Conservation (phyloP, 2,888 invertebrate species). For the Octodonta nipae region DNA sequence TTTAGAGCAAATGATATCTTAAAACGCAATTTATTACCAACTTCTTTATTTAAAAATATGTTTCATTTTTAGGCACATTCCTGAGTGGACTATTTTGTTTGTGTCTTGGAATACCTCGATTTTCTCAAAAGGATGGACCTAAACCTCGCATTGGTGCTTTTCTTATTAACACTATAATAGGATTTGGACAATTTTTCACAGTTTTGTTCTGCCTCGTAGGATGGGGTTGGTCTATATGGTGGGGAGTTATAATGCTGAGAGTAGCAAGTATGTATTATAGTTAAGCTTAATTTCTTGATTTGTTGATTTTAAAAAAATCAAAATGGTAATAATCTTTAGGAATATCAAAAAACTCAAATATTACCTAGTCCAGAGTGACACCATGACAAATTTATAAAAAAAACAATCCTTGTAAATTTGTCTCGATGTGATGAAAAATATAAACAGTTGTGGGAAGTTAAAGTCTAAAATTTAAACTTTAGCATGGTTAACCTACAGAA, state of each 20-base stretch:
- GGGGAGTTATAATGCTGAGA: slow-evolving; percentile 87
- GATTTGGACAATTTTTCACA: slow-evolving; percentile 80
- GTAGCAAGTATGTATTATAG: slow-evolving; percentile 79
- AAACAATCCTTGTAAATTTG: too few species aligned
- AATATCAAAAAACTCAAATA: too few species aligned
- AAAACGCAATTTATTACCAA: not conserved
- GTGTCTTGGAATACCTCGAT: slow-evolving; percentile 78
- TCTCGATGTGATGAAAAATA: too few species aligned
- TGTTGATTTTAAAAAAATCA: too few species aligned
- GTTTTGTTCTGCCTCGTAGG: slow-evolving; percentile 88
- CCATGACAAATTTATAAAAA: too few species aligned
- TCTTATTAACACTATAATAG: slow-evolving; percentile 74
- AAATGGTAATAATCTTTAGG: too few species aligned
- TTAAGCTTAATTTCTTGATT: too few species aligned
- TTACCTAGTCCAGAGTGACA: too few species aligned
- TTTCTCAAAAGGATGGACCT: slow-evolving; percentile 66
- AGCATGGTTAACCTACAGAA: too few species aligned
- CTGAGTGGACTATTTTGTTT: slow-evolving; percentile 78
- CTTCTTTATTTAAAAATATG: not conserved
- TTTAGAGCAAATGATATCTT: too few species aligned
- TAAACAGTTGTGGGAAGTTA: too few species aligned
- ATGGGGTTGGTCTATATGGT: slow-evolving; percentile 98
- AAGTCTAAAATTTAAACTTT: too few species aligned
- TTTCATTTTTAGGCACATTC: slow-evolving; percentile 66
- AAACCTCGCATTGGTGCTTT: slow-evolving; percentile 67